Evolutionary conservation across 2,113 vertebrate species (phyloP), one percentile per base, ranked within the genome.

Genomic region (Zonotrichia leucophrys): DNA sequence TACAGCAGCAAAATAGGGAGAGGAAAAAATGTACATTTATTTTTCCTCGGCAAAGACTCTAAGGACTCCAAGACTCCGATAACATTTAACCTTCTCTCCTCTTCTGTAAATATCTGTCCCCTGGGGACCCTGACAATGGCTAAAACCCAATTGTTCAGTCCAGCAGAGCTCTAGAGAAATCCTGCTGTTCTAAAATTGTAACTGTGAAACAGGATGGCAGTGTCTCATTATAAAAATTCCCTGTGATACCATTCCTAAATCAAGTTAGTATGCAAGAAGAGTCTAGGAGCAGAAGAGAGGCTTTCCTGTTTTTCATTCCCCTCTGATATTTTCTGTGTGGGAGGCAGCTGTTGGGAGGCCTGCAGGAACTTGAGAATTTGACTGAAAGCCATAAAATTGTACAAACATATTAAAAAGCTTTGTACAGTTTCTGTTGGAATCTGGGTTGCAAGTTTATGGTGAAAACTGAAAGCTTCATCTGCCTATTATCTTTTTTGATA

Each of bases 341-440:
- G 87, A 94, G 87, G 77, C 77, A 94, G 60, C 60, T 87, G 49
- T 44, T 89, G 56, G 56, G 89, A 89, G n/a, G 52, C 66, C 37
- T 84, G 73, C 49, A 84, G 81, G 37, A 95, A 60, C 74, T 63
- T 89, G 31, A 87, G 64, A 84, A 79, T 84, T 87, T 91, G 80
- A 89, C 86, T 91, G 89, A 95, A 94, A 94, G 53, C 69, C 69
- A 60, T 53, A 46, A 94, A 66, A 52, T 76, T 84, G 14, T 53
- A 56, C 31, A 35, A 86, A 83, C 35, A 18, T 12, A 23, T 77
- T 83, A 11, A 92, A 92, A 91, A 78, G 22, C 60, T 82, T 83
- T 84, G 60, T 76, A 52, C 10, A 58, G 8, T 64, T 92, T 89
- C 64, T 52, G 0, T 2, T 92, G 80, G 63, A 92, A 81, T 68